A percentile compares a stretch with the other conserved stretches of the same genome.
phyloP scores from a whole-genome alignment of 2,113 vertebrate genomes.

The Oncorhynchus mykiss region DNA sequence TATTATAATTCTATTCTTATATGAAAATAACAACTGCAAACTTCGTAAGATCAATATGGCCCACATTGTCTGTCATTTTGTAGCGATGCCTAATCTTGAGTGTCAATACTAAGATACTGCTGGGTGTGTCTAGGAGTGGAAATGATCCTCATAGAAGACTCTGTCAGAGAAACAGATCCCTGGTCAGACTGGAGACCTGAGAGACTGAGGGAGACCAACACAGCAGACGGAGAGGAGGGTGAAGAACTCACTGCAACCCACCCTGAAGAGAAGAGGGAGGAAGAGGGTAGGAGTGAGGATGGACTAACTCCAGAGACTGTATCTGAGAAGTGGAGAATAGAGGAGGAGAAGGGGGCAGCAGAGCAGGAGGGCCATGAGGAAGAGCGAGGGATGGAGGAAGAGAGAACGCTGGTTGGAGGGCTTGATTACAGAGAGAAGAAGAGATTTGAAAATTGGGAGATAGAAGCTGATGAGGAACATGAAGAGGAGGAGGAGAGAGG shows the following conservation, averaged over 20 bases:
- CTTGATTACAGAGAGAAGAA: constrained; percentile 11
- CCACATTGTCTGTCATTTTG: not conserved
- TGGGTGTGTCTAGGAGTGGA: not conserved
- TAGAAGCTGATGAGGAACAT: not conserved
- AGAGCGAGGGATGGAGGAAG: constrained; percentile 13
- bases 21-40: too few relatives aligned
- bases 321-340: not conserved
- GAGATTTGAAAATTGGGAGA: not conserved
- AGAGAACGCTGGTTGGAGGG: constrained; percentile 46
- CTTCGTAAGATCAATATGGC: not conserved
- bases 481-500: not conserved
- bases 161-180: constrained; percentile 9
- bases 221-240: constrained; percentile 7
- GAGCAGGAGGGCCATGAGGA: not conserved
- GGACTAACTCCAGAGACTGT: constrained; percentile 1
- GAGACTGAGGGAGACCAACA: constrained; percentile 6
- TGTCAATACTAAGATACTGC: not conserved
- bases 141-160: not conserved
- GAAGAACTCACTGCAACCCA: not conserved
- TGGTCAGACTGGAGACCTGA: constrained; percentile 20
- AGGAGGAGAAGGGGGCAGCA: not conserved
- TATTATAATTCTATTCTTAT: too few relatives aligned
- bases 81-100: not conserved
- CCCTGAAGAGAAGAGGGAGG: constrained; percentile 3
- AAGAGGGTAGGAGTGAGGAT: constrained; percentile 8